Evolutionary conservation across 2,888 invertebrate genomes (phyloP).

Genomic region (Rhorus exstirpatorius): DNA sequence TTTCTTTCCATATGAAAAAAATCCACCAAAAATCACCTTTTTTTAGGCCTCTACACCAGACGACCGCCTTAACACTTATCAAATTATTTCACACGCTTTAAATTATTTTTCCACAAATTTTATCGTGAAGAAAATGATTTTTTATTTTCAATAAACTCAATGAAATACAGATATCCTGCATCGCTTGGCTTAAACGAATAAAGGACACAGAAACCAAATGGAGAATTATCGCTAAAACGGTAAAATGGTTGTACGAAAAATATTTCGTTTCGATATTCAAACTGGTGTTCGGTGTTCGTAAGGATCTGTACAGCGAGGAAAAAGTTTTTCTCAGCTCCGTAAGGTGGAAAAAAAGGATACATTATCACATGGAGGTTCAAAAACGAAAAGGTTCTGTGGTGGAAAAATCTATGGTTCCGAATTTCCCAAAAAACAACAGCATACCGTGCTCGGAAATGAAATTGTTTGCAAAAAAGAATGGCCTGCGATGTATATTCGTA

Average conservation of each 20-base stretch:
- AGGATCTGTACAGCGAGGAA: slow-evolving; percentile 22
- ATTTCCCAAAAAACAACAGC: background rate
- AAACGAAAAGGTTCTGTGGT: background rate
- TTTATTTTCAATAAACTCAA: background rate
- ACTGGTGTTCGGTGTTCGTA: slow-evolving; percentile 24
- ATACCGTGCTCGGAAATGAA: background rate
- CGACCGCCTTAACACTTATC: too few relatives aligned
- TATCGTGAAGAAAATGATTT: background rate
- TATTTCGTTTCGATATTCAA: slow-evolving; percentile 32
- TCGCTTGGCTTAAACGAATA: slow-evolving; percentile 46
- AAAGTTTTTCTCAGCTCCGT: slow-evolving; percentile 30
- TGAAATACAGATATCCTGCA: slow-evolving; percentile 44
- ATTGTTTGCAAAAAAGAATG: slow-evolving; percentile 39
- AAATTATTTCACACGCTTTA: too few relatives aligned
- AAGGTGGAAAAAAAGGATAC: slow-evolving; percentile 3
- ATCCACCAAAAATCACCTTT: too few relatives aligned
- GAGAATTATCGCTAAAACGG: slow-evolving; percentile 47
- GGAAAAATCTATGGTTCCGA: background rate
- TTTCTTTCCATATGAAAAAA: too few relatives aligned
- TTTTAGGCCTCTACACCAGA: too few relatives aligned
- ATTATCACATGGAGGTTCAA: background rate
- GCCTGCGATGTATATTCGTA: slow-evolving; percentile 45
- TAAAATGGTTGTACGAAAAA: slow-evolving; percentile 57
- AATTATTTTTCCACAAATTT: background rate
- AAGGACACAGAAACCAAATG: slow-evolving; percentile 16